Evolutionary conservation across 1,140 invertebrate genomes (phyloP).

Genomic region (Drosophila mojavensis): DNA sequence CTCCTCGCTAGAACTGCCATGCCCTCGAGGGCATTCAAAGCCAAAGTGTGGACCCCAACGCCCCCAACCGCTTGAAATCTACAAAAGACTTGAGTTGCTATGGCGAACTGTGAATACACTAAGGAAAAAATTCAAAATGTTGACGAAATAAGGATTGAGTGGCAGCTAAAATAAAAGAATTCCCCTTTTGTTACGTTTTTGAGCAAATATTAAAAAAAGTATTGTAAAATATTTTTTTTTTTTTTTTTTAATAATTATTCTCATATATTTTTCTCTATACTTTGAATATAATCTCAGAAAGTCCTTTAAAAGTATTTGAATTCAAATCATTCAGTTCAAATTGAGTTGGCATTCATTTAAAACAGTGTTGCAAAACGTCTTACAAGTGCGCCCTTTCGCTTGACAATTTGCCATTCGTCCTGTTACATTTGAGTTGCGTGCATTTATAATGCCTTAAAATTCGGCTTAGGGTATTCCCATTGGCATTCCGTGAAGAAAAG

Average conservation of each 20-base stretch:
- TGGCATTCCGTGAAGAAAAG: constrained; percentile 40
- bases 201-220: too few relatives aligned
- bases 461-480: constrained; percentile 21
- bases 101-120: constrained; percentile 1
- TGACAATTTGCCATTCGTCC: background rate
- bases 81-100: background rate
- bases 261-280: too few relatives aligned
- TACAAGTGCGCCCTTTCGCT: too few relatives aligned
- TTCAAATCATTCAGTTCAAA: too few relatives aligned
- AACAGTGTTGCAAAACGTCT: too few relatives aligned
- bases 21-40: constrained; percentile 31
- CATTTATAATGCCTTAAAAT: constrained; percentile 5
- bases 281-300: too few relatives aligned
- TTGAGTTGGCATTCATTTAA: too few relatives aligned
- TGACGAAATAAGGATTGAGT: too few relatives aligned
- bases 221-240: too few relatives aligned
- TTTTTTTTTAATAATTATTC: too few relatives aligned
- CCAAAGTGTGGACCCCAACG: constrained; percentile 22
- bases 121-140: background rate
- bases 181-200: too few relatives aligned
- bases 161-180: too few relatives aligned
- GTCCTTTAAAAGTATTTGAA: background rate
- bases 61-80: background rate
- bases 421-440: background rate
- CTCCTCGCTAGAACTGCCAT: background rate